These are phyloP conservation scores for Oophaga sylvatica DNA, from an alignment of 2,797 vertebrate genomes.

Conservation along the genomic window DNA sequence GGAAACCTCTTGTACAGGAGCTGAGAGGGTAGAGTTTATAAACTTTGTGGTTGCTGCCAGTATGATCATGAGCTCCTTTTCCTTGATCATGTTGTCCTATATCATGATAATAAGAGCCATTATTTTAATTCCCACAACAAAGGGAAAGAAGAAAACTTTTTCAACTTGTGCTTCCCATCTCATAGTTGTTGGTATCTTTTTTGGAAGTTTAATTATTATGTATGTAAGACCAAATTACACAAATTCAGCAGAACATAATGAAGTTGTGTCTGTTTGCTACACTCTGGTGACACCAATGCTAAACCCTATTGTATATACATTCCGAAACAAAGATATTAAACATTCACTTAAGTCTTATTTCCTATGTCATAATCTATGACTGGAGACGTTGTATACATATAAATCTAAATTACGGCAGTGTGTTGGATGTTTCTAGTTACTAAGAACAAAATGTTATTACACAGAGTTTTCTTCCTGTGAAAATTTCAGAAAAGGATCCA, in stretches of 20 bases:
- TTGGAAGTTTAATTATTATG: conserved; percentile 36
- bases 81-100: conserved; percentile 24
- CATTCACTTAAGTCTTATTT: conserved; percentile 9
- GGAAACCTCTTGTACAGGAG: conserved; percentile 62
- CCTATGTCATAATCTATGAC: neutral
- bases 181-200: conserved; percentile 37
- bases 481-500: neutral
- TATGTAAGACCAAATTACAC: conserved; percentile 36
- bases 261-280: conserved; percentile 38
- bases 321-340: conserved; percentile 49
- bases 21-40: conserved; percentile 8
- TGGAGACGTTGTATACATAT: neutral
- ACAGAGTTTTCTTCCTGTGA: too few relatives aligned
- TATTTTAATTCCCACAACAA: conserved; percentile 13
- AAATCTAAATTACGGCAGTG: neutral
- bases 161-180: conserved; percentile 52
- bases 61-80: conserved; percentile 25
- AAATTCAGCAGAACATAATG: conserved; percentile 1
- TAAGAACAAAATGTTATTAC: too few relatives aligned
- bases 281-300: conserved; percentile 48
- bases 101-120: conserved; percentile 28
- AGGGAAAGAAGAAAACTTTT: conserved; percentile 36
- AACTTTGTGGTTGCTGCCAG: conserved; percentile 21
- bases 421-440: too few relatives aligned
- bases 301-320: conserved; percentile 47